Evolutionary conservation across 2,888 invertebrate species (phyloP), one percentile per base, ranked within the genome.

Genomic region (Eupelmus urozonus): DNA sequence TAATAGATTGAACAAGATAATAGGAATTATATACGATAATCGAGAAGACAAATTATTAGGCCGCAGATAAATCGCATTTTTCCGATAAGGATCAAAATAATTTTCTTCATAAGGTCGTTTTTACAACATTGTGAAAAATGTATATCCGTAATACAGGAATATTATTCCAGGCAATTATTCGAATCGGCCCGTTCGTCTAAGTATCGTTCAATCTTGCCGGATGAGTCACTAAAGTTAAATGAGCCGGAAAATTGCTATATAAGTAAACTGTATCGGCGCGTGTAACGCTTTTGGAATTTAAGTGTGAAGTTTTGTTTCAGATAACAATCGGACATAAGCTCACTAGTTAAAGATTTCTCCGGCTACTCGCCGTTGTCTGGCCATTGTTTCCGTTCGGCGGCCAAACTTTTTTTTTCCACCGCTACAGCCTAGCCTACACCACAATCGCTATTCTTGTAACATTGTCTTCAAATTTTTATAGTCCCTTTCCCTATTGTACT

Each of bases 371-470:
- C n/a, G 40, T 25, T n/a, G 62, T 40, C 40, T 51, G 49, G 49
- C 72, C n/a, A 73, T 73, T 73, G 72, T 73, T 73, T 73, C 63
- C 72, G 63, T 55, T 53, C 62, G 29, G 25, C 25, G 42, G 27
- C 25, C 20, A 27, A 49, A n/a, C 7, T 42, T 63, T 73, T 63
- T 27, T 63, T 34, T 13, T 53, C n/a, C 5, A 34, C 20, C 4
- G 18, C 9, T 23, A 18, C n/a, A 20, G 18, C 16, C 2, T 18
- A 25, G 49, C 63, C 63, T 23, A 60, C 51, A 45, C 34, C 34
- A 75, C 74, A 75, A 75, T 75, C 72, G 72, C 72, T 63, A 73
- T 73, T 73, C 72, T 73, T 63, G 74, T 60, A 75, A 75, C 74
- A 60, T 67, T 74, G 73, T 75, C 9, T 51, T 34, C n/a, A 40